Base-by-base conservation (phyloP, 2,888 invertebrate species). In the Drosophila imparisetae region DNA sequence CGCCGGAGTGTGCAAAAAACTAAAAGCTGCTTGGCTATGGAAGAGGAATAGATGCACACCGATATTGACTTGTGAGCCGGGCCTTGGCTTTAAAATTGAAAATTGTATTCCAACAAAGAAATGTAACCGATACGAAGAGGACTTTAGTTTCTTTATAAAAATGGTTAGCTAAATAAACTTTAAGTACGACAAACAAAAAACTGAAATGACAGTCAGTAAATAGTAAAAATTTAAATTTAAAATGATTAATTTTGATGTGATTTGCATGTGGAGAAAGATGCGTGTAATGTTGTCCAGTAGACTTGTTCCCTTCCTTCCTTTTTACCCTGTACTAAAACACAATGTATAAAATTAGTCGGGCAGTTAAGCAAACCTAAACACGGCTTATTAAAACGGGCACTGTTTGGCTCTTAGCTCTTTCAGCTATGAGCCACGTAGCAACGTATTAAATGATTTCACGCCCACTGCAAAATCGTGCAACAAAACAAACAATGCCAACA, bases 401-500 rank as follows among this genome's bases (percentile, higher is more conserved):
- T 66, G 50, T 66, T 57, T 52, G 57, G 40, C 34, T 32, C 24
- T 49, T 32, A 18, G 13, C 11, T 15, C 32, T 1, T 4, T 2
- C 15, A 8, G 15, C 30, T 11, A 13, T n/a, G 21, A 40, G 59
- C 18, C n/a, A 62, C 65, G 32, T 57, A 45, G 32, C 66, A 21
- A 48, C 27, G 60, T 11, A 32, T 42, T 45, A 70, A 61, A 66
- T 65, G 66, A 76, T 86, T 76, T 80, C 61, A 83, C 81, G 89
- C 72, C 79, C 87, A 67, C 66, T 73, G 65, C 59, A 78, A 74
- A 88, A 66, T 36, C 53, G 38, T 30, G 54, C 54, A 70, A 74
- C 55, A 61, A 66, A 67, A 55, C 86, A 83, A 88, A 89, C 84
- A 84, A 86, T 86, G 70, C 71, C 69, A 66, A 65, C 72, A 80